These are phyloP conservation scores for Galleria mellonella DNA, from an alignment of 1,140 invertebrate species.

Conservation along the genomic window DNA sequence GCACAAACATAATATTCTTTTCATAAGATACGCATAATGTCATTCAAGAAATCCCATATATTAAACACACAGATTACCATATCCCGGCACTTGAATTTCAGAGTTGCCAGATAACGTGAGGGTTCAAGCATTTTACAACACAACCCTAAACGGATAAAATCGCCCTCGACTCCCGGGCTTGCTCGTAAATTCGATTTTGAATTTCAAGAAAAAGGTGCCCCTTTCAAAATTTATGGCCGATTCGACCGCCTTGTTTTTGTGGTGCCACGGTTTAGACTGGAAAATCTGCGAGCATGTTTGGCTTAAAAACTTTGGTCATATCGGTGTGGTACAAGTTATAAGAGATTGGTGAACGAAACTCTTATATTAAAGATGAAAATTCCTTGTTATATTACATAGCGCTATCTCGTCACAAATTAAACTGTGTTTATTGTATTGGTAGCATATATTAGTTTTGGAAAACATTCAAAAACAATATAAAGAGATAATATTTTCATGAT, in stretches of 20 bases:
- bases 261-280: constrained; percentile 27
- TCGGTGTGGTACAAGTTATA: constrained; percentile 1
- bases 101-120: background rate
- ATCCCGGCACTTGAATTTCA: background rate
- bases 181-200: constrained; percentile 31
- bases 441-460: too few species aligned
- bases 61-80: constrained; percentile 1
- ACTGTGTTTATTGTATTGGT: too few species aligned
- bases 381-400: too few species aligned
- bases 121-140: background rate
- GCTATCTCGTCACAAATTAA: too few species aligned
- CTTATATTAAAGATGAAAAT: too few species aligned
- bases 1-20: too few species aligned
- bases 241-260: constrained; percentile 32
- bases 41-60: background rate
- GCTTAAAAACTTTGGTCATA: constrained; percentile 11
- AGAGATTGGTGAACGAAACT: background rate
- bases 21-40: too few species aligned
- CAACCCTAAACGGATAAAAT: constrained; percentile 4
- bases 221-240: constrained; percentile 26
- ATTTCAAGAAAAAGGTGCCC: constrained; percentile 26
- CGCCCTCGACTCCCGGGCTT: constrained; percentile 8
- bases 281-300: constrained; percentile 31
- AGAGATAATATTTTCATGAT: too few species aligned
- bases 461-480: too few species aligned